A percentile compares a stretch with the other conserved stretches of the same genome.
Conservation (phyloP, 23 tunicate species). For the Ascidia mentula region DNA sequence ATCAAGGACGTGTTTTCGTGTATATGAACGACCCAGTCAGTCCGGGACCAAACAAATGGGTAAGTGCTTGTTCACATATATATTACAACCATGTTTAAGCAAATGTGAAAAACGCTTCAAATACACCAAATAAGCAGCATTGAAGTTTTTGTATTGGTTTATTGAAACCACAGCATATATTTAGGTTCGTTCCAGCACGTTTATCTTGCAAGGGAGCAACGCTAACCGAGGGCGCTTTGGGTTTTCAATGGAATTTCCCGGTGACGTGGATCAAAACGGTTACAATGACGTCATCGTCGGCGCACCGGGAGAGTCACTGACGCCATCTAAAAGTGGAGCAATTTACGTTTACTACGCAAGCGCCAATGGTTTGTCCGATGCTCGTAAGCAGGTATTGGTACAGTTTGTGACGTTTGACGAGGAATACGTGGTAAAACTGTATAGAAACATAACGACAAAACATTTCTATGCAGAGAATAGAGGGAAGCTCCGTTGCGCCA, state of each 20-base stretch:
- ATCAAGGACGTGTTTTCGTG: conserved; percentile 31
- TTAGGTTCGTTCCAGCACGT: too few relatives aligned
- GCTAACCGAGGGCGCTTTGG: conserved; percentile 36
- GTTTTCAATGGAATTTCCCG: conserved; percentile 2
- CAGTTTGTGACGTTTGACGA: too few relatives aligned
- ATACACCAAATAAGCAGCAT: too few relatives aligned
- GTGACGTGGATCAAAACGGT: conserved; percentile 40
- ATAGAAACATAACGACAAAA: not conserved
- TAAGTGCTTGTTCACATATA: too few relatives aligned
- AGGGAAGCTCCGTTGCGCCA: not conserved
- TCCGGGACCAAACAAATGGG: conserved; percentile 16
- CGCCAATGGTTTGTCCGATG: conserved; percentile 6
- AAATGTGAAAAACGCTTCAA: too few relatives aligned
- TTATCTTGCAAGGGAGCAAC: not conserved
- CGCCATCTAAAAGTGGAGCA: conserved; percentile 22
- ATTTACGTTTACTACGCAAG: conserved; percentile 28
- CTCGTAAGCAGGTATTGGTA: conserved; percentile 23
- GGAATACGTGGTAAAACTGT: too few relatives aligned
- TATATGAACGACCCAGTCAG: conserved; percentile 13
- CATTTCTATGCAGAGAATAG: not conserved
- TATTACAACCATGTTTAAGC: too few relatives aligned
- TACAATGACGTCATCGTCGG: conserved; percentile 37
- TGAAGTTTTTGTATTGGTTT: too few relatives aligned
- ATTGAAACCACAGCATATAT: too few relatives aligned
- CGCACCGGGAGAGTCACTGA: conserved; percentile 18